phyloP scores from a whole-genome alignment of 2,888 invertebrate species.

The Drosophila neotestacea region DNA sequence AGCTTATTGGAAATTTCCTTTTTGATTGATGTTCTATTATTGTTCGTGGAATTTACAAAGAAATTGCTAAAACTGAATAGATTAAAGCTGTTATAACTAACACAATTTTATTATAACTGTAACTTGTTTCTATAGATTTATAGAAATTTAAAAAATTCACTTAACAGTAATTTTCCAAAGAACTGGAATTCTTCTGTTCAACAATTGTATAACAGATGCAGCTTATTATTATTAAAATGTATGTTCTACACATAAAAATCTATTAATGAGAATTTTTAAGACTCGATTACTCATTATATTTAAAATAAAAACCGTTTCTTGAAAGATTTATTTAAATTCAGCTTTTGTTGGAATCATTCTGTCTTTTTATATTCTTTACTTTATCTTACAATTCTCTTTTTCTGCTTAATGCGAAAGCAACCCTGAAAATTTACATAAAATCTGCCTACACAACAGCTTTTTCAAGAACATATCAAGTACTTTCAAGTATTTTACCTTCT shows the following conservation, averaged over 20 bases:
- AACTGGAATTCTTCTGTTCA: neutral
- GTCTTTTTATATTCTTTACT: neutral
- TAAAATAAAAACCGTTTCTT: neutral
- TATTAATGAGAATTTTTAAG: no score
- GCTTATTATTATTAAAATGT: neutral
- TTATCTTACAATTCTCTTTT: neutral
- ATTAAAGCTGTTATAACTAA: slow-evolving; percentile 2
- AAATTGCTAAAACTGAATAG: slow-evolving; percentile 32
- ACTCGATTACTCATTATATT: no score
- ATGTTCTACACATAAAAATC: neutral
- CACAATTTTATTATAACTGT: neutral
- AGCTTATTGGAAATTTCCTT: slow-evolving; percentile 61
- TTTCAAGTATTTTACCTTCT: slow-evolving; percentile 21
- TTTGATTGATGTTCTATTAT: slow-evolving; percentile 69
- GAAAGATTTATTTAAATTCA: no score
- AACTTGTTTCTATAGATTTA: neutral
- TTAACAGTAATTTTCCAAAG: neutral
- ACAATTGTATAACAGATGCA: no score
- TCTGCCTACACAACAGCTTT: slow-evolving; percentile 25
- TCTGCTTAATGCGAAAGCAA: neutral
- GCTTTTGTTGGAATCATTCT: neutral
- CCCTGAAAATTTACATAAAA: slow-evolving; percentile 16
- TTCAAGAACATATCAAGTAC: slow-evolving; percentile 15
- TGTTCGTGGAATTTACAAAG: slow-evolving; percentile 29
- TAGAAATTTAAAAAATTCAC: neutral